phyloP scores from a whole-genome alignment of 64 coral and sea anemone genomes.

The Trachythela sp. region DNA sequence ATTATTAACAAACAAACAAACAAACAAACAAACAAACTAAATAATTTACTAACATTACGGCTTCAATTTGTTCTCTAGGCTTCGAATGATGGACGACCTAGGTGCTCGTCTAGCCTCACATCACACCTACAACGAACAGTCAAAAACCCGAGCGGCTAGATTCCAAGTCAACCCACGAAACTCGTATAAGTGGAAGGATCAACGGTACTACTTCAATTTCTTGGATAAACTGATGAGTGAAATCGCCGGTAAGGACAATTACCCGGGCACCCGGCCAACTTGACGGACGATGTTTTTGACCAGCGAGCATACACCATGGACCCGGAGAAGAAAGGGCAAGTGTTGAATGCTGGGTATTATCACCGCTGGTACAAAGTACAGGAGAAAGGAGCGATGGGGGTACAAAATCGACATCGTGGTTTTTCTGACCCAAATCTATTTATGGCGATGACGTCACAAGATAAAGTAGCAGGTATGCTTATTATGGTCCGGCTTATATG shows the following conservation, averaged over 20 bases:
- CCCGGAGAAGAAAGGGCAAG: slow-evolving; percentile 30
- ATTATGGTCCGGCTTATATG: background rate
- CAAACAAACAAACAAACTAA: no score
- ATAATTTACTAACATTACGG: no score
- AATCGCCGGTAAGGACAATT: slow-evolving; percentile 73
- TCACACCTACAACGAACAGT: slow-evolving; percentile 37
- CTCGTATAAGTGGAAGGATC: slow-evolving; percentile 45
- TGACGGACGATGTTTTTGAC: slow-evolving; percentile 55
- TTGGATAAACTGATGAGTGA: slow-evolving; percentile 58
- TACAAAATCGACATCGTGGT: slow-evolving; percentile 46
- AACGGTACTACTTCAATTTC: background rate
- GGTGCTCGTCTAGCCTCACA: slow-evolving; percentile 7
- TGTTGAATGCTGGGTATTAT: slow-evolving; percentile 52
- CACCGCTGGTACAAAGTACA: slow-evolving; percentile 60
- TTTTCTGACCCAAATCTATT: slow-evolving; percentile 62
- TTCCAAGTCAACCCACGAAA: slow-evolving; percentile 63
- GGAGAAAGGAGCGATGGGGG: slow-evolving; percentile 50
- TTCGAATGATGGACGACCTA: slow-evolving; percentile 60
- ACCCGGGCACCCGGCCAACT: slow-evolving; percentile 20
- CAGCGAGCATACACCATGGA: slow-evolving; percentile 41
- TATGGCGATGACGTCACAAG: slow-evolving; percentile 68
- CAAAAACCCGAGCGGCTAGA: slow-evolving; percentile 39
- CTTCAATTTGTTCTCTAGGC: no score
- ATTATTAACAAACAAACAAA: no score
- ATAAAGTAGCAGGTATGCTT: slow-evolving; percentile 30